These are phyloP conservation scores for Dufourea novaeangliae DNA, from an alignment of 1,140 invertebrate genomes.

Conservation along the genomic window DNA sequence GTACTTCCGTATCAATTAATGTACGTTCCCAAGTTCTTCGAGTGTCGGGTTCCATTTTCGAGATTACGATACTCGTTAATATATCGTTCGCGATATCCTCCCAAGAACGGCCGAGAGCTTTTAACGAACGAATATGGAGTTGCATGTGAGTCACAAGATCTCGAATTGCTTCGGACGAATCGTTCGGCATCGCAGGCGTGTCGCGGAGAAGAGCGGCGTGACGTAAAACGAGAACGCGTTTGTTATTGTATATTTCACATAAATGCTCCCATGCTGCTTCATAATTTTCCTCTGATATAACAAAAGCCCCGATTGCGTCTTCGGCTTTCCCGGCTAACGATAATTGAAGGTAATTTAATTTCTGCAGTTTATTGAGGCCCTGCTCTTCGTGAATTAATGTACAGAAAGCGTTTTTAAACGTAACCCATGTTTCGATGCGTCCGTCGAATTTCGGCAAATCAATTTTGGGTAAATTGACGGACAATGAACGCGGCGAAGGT, in stretches of 20 bases:
- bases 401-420: neutral
- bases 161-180: neutral
- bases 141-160: neutral
- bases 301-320: neutral
- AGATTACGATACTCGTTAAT: neutral
- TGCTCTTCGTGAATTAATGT: neutral
- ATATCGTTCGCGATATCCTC: neutral
- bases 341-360: neutral
- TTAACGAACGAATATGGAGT: neutral
- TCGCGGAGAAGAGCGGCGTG: neutral
- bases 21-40: neutral
- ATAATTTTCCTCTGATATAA: neutral
- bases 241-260: neutral
- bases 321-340: neutral
- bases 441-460: neutral
- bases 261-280: neutral
- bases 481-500: neutral
- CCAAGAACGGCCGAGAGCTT: neutral
- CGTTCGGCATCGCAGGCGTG: neutral
- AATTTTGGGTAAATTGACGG: neutral
- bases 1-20: neutral
- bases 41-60: neutral
- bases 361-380: neutral
- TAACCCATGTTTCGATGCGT: neutral
- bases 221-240: neutral